Evolutionary conservation across 2,888 invertebrate genomes (phyloP), one percentile per base, ranked within the genome.

Genomic region (Ichneumon xanthorius): DNA sequence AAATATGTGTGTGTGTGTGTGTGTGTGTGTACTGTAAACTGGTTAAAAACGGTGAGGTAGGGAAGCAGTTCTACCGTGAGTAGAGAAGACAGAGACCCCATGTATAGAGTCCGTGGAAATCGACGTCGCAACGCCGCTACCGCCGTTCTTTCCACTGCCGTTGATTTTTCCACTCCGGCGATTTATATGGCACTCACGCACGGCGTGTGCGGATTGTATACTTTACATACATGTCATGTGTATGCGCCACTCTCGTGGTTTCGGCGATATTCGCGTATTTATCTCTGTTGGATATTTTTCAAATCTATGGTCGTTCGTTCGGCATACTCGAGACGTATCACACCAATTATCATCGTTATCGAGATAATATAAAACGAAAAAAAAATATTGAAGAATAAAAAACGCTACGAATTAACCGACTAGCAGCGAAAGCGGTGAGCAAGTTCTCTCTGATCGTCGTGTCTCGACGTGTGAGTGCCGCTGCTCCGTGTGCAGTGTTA

Each of bases 401-500:
- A 58, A 26, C 6, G 1, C 7, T 14, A 16, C 26, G 16, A n/a
- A 63, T 16, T 22, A 26, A 71, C 73, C 19, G 65, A 76, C 9
- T 68, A 48, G 61, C 16, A 45, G 19, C 48, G 40, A 81, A 75
- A 45, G 40, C 73, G 50, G 68, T 71, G 63, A 76, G 50, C 68
- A 63, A 30, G 67, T 75, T 73, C 77, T 82, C 79, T 67, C 53
- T 3, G 85, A 61, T 68, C 65, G 76, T 82, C 82, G 68, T 71
- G 79, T 79, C 68, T 79, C 70, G 78, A 63, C 80, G 80, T 84
- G 81, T 81, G 85, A 71, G 87, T 79, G 78, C 61, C 61, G 78
- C 79, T 84, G 82, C 81, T 88, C 81, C 86, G 87, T 87, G 82
- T 85, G 82, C 84, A 80, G 76, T 85, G 87, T 87, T 84, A 85